Conservation (phyloP, 2,888 invertebrate genomes). For the Stenurella melanura region DNA sequence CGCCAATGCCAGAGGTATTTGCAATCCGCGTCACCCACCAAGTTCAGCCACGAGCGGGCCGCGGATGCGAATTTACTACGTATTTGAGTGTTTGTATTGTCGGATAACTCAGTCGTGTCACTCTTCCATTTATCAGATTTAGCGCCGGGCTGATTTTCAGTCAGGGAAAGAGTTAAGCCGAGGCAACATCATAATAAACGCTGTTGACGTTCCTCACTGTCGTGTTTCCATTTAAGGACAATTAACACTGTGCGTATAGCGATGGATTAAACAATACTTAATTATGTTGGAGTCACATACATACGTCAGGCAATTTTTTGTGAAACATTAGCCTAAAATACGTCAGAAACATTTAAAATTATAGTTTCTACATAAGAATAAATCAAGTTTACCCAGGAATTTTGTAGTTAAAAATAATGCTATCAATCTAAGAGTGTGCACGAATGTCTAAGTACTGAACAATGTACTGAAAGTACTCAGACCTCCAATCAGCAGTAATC, state of each 20-base stretch:
- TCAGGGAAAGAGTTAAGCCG: slow-evolving; percentile 23
- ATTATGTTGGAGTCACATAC: neutral
- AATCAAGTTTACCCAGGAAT: too few species aligned
- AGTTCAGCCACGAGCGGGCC: slow-evolving; percentile 39
- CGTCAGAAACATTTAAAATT: too few species aligned
- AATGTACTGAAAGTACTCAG: too few species aligned
- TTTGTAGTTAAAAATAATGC: too few species aligned
- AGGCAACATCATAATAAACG: slow-evolving; percentile 22
- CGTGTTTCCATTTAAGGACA: slow-evolving; percentile 10
- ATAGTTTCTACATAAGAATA: too few species aligned
- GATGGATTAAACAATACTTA: neutral
- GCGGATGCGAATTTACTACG: slow-evolving; percentile 72
- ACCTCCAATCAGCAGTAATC: too few species aligned
- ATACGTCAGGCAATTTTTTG: neutral
- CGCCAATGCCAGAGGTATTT: slow-evolving; percentile 29
- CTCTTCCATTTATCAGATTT: slow-evolving; percentile 72
- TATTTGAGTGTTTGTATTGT: slow-evolving; percentile 73
- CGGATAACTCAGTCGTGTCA: slow-evolving; percentile 72
- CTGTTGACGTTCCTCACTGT: slow-evolving; percentile 9
- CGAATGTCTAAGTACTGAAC: too few species aligned
- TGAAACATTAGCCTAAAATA: too few species aligned
- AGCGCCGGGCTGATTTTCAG: slow-evolving; percentile 33
- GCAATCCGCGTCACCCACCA: slow-evolving; percentile 21
- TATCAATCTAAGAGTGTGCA: too few species aligned
- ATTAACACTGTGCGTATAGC: slow-evolving; percentile 15